These are phyloP conservation scores for Prunella strophiata DNA, from an alignment of 2,797 vertebrate genomes.

Conservation along the genomic window DNA sequence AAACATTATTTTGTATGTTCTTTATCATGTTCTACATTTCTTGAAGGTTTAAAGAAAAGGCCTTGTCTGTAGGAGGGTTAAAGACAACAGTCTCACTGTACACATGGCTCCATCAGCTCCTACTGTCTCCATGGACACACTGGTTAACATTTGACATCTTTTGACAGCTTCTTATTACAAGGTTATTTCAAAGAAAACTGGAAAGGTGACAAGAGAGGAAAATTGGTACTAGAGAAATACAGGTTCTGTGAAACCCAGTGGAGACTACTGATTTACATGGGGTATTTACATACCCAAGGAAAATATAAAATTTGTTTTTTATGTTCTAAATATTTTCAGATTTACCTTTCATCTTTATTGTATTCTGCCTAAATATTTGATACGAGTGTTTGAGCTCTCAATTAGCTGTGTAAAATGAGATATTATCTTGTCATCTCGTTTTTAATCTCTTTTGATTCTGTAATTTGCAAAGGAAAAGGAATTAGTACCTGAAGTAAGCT, in stretches of 20 bases:
- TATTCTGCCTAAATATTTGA: not conserved
- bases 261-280: not conserved
- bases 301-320: not conserved
- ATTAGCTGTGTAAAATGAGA: conserved; percentile 36
- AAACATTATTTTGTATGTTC: not conserved
- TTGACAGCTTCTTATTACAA: not conserved
- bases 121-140: conserved; percentile 46
- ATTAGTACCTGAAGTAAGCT: conserved; percentile 32
- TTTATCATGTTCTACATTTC: not conserved
- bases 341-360: not conserved
- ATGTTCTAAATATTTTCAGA: conserved; percentile 7
- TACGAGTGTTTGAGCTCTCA: not conserved
- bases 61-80: not conserved
- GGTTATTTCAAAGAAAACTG: not conserved
- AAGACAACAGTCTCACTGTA: not conserved
- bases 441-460: conserved; percentile 43
- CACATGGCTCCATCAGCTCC: not conserved
- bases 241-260: not conserved
- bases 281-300: not conserved
- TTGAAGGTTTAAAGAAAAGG: not conserved
- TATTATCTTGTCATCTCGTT: conserved; percentile 20
- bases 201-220: not conserved
- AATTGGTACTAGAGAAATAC: not conserved
- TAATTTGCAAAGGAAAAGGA: conserved; percentile 22
- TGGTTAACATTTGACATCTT: not conserved